Evolutionary conservation across 2,797 vertebrate genomes (phyloP), one percentile per base, ranked within the genome.

Genomic region (Denticeps clupeoides): DNA sequence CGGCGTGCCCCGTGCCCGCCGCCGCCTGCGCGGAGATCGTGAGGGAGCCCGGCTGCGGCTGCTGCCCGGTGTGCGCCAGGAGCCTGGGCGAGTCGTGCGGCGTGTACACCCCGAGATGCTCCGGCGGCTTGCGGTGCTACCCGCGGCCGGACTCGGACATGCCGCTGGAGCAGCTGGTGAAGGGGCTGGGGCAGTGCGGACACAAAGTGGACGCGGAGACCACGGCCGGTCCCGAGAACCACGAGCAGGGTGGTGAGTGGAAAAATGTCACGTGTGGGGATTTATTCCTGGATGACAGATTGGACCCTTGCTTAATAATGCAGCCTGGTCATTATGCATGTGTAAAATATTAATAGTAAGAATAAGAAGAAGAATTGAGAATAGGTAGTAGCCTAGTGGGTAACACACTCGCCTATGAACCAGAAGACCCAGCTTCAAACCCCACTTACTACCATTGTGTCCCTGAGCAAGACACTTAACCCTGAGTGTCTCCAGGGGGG

Each of bases 31-130:
- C 55, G 1, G 88, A 93, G 71, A 79, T 91, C 23, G 89, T 92
- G 59, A 77, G 92, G 47, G 92, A 92, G 62, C 87, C 90, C 1
- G 91, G 90, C 64, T 95, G 92, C 45, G 92, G 92, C 50, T 96
- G 91, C 82, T 95, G 92, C 70, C 84, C 86, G 0, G 84, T 89
- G 56, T 94, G 91, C 58, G 90, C 89, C 58, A 76, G 85, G 51
- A 60, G 74, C 64, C 82, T 85, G 62, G 87, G 87, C 23, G 87
- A 96, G 65, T 61, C 74, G 1, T 95, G 93, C 49, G 91, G 91
- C 18, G 91, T 95, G 23, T 94, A 96, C 74, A 88, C 87, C 1
- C 86, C 88, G 1, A 78, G 88, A 58, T 97, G 92, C 77, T 85
- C 80, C 56, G 74, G 62, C 18, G 83, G 86, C 22, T 77, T 91